These are phyloP conservation scores for Pseudotriccus pelzelni DNA, from an alignment of 2,797 vertebrate species.

Conservation along the genomic window DNA sequence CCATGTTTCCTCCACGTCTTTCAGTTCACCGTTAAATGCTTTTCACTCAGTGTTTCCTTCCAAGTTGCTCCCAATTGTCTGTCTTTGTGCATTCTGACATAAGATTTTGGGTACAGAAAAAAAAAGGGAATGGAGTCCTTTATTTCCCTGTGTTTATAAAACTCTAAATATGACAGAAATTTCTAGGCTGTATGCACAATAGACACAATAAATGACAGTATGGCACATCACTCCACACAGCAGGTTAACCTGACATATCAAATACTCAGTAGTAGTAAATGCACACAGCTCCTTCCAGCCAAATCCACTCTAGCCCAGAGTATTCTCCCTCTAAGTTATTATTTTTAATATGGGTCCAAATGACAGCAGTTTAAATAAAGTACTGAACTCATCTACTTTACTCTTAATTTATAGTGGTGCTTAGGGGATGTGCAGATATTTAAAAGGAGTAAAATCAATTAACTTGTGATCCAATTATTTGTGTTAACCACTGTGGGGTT, in stretches of 20 bases:
- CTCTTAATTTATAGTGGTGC: constrained; percentile 60
- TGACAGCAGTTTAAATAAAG: constrained; percentile 65
- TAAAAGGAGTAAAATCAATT: constrained; percentile 71
- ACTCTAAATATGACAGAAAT: neutral
- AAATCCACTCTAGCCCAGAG: neutral
- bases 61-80: neutral
- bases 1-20: neutral
- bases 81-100: neutral
- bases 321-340: neutral
- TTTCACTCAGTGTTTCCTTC: neutral
- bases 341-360: constrained; percentile 4
- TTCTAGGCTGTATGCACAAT: neutral
- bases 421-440: constrained; percentile 65
- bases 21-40: neutral
- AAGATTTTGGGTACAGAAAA: neutral
- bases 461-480: constrained; percentile 66
- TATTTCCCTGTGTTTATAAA: neutral
- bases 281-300: neutral
- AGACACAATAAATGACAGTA: neutral
- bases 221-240: neutral
- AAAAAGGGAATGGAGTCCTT: neutral
- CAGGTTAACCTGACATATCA: neutral
- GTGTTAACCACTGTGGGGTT: constrained; percentile 25
- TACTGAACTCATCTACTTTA: constrained; percentile 61
- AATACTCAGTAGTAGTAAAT: neutral